Evolutionary conservation across 64 coral and sea anemone genomes (phyloP), one percentile per base, ranked within the genome.

Genomic region (Dendronephthya gigantea): DNA sequence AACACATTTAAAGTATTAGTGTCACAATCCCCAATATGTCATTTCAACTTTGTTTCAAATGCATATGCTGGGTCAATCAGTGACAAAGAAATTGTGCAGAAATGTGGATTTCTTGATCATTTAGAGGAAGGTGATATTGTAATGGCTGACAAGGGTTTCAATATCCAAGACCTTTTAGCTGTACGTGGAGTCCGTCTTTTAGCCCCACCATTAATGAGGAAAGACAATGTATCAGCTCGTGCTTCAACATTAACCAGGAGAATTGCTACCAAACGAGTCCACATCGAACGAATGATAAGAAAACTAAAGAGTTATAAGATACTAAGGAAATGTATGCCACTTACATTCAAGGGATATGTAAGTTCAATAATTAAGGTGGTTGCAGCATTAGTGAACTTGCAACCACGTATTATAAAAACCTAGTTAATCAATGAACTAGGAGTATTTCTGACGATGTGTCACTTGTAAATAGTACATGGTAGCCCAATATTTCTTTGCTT

Each of bases 361-460:
- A 30, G 23, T 83, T 83, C 81, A 83, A 83, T 83, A 39, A 35
- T 4, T 48, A 83, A 41, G 22, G 81, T 83, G 35, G 22, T 39
- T 83, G 81, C 81, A 17, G 27, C 33, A 5, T 85, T 85, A 39
- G 50, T 59, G 13, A 85, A 85, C 50, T 56, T 85, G 49, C 84
- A 85, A 37, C 84, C 84, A 30, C 68, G 68, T 11, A 74, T 74
- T 25, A 74, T 74, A 27, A 27, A 30, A 28, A 25, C 22, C 13
- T 74, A 74, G 25, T 19, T 74, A 19, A 1, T 19, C 32, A 30
- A 25, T 74, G 50, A 52, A 12, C 23, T 52, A 52, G 23, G 23
- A 22, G 23, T 52, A 52, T 52, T 52, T 35, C 13, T 8, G 1
- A 35, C 30, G 68, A 74, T 12, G 30, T 74, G 68, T 74, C 12